Conservation (phyloP, 2,113 vertebrate genomes). For the Sturnus vulgaris region DNA sequence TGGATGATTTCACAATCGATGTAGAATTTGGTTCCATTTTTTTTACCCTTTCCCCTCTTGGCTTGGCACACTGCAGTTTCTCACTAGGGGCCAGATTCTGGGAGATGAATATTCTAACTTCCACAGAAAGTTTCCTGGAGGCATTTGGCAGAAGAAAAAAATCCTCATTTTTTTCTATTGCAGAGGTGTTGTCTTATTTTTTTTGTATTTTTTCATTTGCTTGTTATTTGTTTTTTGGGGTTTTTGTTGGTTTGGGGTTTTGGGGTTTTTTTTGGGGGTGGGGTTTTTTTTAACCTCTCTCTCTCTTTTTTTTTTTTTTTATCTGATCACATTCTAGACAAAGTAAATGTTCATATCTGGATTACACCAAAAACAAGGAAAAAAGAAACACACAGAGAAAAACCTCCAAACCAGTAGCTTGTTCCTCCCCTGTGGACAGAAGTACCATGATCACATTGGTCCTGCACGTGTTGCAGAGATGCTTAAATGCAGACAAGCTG, state of each 20-base stretch:
- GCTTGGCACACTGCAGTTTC: neutral
- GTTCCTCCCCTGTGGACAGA: neutral
- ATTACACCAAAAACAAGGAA: neutral
- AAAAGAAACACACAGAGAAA: neutral
- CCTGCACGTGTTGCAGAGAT: neutral
- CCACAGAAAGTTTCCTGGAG: neutral
- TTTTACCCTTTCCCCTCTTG: neutral
- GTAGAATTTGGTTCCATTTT: neutral
- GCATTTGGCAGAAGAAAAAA: neutral
- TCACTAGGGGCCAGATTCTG: neutral
- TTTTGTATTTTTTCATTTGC: rapidly evolving
- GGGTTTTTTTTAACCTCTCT: rapidly evolving
- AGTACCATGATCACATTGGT: neutral
- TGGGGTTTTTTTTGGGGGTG: neutral
- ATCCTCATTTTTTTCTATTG: neutral
- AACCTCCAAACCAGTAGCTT: neutral
- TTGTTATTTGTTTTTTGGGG: neutral
- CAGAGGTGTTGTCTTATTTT: neutral
- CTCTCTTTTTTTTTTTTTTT: neutral
- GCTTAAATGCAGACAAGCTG: neutral
- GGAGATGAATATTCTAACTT: neutral
- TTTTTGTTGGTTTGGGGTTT: neutral
- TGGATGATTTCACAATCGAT: neutral
- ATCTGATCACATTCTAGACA: neutral
- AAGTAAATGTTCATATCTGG: neutral